These are phyloP conservation scores for Chlamydotis undulata DNA, from an alignment of 2,113 vertebrate species.

Conservation along the genomic window DNA sequence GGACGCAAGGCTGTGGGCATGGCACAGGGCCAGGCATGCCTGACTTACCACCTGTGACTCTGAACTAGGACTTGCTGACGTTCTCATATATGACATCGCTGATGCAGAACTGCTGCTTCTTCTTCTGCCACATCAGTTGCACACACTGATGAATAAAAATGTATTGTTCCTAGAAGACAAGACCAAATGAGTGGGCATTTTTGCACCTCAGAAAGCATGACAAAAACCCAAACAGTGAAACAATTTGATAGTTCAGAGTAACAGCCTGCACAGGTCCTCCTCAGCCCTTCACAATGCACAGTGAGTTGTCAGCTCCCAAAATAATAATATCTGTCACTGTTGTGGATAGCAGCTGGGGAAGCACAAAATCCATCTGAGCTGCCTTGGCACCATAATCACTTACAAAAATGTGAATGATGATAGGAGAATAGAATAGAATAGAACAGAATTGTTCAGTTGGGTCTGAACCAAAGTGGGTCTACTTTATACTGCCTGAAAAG, in stretches of 20 bases:
- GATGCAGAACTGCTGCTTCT: conserved; percentile 90
- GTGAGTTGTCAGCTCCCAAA: not conserved
- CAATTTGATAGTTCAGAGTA: not conserved
- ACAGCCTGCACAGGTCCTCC: not conserved
- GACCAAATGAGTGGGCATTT: not conserved
- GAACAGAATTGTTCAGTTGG: not conserved
- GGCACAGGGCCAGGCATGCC: not conserved
- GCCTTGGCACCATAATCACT: not conserved
- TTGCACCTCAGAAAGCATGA: not conserved
- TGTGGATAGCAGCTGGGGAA: not conserved
- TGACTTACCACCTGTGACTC: conserved; percentile 60
- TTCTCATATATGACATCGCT: conserved; percentile 96
- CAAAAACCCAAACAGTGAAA: not conserved
- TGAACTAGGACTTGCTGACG: conserved; percentile 89
- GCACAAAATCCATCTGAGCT: not conserved
- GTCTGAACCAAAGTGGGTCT: not conserved
- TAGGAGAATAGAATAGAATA: not conserved
- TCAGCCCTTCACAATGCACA: not conserved
- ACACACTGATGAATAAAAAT: conserved; percentile 98
- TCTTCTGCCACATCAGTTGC: conserved; percentile 94
- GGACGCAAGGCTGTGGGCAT: rapidly evolving
- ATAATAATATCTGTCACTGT: not conserved
- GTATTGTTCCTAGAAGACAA: conserved; percentile 87
- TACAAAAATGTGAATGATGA: not conserved
- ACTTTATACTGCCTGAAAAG: not conserved